A percentile compares a stretch with the other conserved stretches of the same genome.
These are phyloP conservation scores for Ophion ventricosus DNA, from an alignment of 2,888 invertebrate genomes.

Conservation along the genomic window DNA sequence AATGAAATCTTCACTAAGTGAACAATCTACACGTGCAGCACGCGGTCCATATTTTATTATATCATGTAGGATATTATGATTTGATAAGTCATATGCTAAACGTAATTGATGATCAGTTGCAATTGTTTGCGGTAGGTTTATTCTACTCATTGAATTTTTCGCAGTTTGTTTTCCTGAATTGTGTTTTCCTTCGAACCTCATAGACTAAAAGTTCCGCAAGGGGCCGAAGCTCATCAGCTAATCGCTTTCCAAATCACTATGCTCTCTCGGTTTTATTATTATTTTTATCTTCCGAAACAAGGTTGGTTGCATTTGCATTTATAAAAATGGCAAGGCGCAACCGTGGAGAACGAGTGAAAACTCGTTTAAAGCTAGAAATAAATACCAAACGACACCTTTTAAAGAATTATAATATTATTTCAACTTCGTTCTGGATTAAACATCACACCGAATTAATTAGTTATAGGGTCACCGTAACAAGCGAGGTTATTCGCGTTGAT, in stretches of 20 bases:
- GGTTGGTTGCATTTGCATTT: too few relatives aligned
- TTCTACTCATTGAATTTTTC: too few relatives aligned
- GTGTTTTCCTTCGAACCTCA: constrained; percentile 58
- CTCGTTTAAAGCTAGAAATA: not conserved
- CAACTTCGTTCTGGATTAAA: not conserved
- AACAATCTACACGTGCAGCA: too few relatives aligned
- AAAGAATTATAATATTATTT: not conserved
- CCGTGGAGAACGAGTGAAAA: too few relatives aligned
- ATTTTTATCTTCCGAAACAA: too few relatives aligned
- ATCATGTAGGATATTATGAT: constrained; percentile 27
- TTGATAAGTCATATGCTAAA: constrained; percentile 36
- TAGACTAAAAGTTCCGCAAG: constrained; percentile 48
- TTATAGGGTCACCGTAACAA: not conserved
- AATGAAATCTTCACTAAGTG: too few relatives aligned
- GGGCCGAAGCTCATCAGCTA: not conserved
- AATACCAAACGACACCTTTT: not conserved
- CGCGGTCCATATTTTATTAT: too few relatives aligned
- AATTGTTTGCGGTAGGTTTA: constrained; percentile 49
- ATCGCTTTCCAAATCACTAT: too few relatives aligned
- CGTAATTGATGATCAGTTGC: constrained; percentile 49
- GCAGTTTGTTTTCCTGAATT: constrained; percentile 40
- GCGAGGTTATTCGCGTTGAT: constrained; percentile 5
- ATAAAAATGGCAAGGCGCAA: too few relatives aligned
- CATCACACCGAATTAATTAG: constrained; percentile 1
- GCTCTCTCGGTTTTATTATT: too few relatives aligned